phyloP scores from a whole-genome alignment of 2,113 vertebrate species.

The Recurvirostra avosetta region DNA sequence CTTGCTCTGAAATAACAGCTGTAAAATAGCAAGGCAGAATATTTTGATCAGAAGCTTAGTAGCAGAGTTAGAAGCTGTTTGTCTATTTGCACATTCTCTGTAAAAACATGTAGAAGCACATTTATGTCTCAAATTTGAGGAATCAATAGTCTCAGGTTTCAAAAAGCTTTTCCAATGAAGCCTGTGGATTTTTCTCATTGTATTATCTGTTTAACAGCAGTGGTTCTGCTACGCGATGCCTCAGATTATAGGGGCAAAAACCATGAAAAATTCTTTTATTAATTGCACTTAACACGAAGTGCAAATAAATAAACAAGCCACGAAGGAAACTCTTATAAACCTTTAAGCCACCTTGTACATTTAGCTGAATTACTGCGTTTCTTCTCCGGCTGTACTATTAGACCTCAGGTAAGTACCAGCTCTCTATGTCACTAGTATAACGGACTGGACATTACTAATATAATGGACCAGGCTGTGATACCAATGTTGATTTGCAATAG shows the following conservation, averaged over 20 bases:
- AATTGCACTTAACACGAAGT: neutral
- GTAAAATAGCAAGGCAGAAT: neutral
- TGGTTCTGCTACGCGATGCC: neutral
- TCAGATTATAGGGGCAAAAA: neutral
- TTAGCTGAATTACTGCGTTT: neutral
- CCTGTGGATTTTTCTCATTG: neutral
- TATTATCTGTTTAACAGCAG: neutral
- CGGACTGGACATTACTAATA: neutral
- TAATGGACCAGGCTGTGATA: neutral
- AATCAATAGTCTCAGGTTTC: neutral
- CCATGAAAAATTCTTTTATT: neutral
- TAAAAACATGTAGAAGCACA: neutral
- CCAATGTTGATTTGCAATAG: rapidly evolving
- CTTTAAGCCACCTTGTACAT: neutral
- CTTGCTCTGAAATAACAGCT: neutral
- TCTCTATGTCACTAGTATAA: neutral
- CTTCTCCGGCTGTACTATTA: neutral
- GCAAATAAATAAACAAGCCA: neutral
- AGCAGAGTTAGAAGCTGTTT: neutral
- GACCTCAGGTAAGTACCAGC: neutral
- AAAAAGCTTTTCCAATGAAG: neutral
- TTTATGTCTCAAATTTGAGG: neutral
- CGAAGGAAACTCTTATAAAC: neutral
- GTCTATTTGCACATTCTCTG: neutral
- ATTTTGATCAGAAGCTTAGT: neutral